Percentiles rank a stretch among this genome's conserved stretches.
These are phyloP conservation scores for Eurystomus glaucurus DNA, from an alignment of 2,797 vertebrate genomes.

Conservation along the genomic window DNA sequence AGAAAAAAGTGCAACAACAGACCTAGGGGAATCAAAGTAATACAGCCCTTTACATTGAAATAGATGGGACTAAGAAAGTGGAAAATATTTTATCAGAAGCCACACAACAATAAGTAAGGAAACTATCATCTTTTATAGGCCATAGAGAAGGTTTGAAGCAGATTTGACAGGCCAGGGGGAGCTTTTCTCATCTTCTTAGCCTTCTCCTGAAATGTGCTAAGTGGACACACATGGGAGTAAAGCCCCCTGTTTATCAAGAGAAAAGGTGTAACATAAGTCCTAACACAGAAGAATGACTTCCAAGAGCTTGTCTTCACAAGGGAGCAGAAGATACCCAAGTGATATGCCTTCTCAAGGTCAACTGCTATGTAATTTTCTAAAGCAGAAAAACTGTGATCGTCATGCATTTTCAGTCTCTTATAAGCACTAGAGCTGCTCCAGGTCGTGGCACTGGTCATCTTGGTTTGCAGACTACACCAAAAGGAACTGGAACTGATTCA, in stretches of 20 bases:
- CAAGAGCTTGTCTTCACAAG: slow-evolving; percentile 10
- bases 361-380: background rate
- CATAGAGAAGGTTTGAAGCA: background rate
- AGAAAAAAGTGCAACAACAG: background rate
- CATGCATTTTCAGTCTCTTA: background rate
- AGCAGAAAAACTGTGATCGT: slow-evolving; percentile 13
- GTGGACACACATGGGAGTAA: background rate
- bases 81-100: background rate
- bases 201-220: background rate
- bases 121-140: background rate
- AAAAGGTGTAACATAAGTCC: background rate
- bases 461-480: slow-evolving; percentile 22
- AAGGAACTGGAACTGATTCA: slow-evolving; percentile 19
- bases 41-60: background rate
- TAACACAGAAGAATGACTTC: background rate
- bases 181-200: background rate
- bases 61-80: background rate
- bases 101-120: background rate
- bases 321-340: background rate
- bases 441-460: background rate
- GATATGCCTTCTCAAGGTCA: slow-evolving; percentile 52
- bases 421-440: background rate
- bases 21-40: background rate
- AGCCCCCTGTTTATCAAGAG: background rate
- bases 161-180: background rate